phyloP scores from a whole-genome alignment of 2,888 invertebrate species.

The Salticus scenicus region DNA sequence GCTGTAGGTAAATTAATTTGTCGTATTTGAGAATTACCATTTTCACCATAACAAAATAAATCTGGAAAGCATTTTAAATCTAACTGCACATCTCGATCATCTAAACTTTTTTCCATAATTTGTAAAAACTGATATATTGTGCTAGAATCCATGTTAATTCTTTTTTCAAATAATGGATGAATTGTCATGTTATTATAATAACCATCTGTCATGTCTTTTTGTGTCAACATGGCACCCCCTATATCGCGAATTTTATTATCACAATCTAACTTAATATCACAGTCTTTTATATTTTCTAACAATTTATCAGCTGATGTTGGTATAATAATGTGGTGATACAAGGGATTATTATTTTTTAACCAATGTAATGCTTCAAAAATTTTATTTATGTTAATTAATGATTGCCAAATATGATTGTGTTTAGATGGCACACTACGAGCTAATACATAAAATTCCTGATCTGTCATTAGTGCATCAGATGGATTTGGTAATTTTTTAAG shows the following conservation, averaged over 20 bases:
- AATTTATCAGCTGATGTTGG: background rate
- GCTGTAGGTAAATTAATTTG: background rate
- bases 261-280: too few species aligned
- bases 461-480: background rate
- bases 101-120: too few species aligned
- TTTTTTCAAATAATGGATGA: too few species aligned
- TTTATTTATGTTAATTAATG: slow-evolving; percentile 10
- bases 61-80: slow-evolving; percentile 22
- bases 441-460: slow-evolving; percentile 12
- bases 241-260: too few species aligned
- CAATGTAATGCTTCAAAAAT: slow-evolving; percentile 6
- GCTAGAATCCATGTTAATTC: too few species aligned
- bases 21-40: slow-evolving; percentile 5
- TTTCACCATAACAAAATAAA: slow-evolving; percentile 7
- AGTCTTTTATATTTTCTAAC: too few species aligned
- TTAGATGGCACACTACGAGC: background rate
- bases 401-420: slow-evolving; percentile 9
- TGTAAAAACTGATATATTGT: too few species aligned
- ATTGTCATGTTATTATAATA: too few species aligned
- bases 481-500: slow-evolving; percentile 1
- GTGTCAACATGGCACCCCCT: too few species aligned
- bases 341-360: background rate
- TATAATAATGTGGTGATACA: background rate
- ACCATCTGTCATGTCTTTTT: too few species aligned
- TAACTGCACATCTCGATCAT: slow-evolving; percentile 11